These are phyloP conservation scores for Caerostris darwini DNA, from an alignment of 1,140 invertebrate genomes.

Conservation along the genomic window DNA sequence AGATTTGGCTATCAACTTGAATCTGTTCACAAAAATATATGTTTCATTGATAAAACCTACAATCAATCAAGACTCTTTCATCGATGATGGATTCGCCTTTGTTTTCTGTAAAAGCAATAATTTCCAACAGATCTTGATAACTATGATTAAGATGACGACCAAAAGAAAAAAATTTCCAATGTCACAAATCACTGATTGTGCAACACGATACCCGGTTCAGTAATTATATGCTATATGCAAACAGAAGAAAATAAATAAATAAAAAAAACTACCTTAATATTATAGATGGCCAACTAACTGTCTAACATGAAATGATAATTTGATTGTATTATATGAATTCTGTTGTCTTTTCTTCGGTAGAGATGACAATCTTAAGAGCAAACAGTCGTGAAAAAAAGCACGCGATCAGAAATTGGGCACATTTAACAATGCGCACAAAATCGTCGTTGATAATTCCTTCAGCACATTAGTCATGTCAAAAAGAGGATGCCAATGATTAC, in stretches of 20 bases:
- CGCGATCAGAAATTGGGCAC: background rate
- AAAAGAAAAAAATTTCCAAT: background rate
- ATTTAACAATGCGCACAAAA: conserved; percentile 12
- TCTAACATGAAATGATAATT: background rate
- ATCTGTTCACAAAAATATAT: background rate
- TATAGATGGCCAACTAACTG: background rate
- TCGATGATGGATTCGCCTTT: conserved; percentile 16
- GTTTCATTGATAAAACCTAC: background rate
- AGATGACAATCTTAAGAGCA: background rate
- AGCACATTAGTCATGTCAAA: background rate
- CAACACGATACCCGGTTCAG: background rate
- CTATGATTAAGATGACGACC: background rate
- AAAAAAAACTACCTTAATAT: background rate
- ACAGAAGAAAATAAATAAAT: background rate
- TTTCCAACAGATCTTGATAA: conserved; percentile 4
- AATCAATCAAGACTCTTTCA: background rate
- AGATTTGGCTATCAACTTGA: background rate
- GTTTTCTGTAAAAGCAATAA: background rate
- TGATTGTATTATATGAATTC: conserved; percentile 9
- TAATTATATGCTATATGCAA: conserved; percentile 15
- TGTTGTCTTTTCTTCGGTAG: background rate
- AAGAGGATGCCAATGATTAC: background rate
- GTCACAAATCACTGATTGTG: background rate
- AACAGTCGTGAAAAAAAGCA: background rate
- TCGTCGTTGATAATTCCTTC: background rate